Conservation (phyloP, 2,797 vertebrate species). For the Apodemus agrarius region DNA sequence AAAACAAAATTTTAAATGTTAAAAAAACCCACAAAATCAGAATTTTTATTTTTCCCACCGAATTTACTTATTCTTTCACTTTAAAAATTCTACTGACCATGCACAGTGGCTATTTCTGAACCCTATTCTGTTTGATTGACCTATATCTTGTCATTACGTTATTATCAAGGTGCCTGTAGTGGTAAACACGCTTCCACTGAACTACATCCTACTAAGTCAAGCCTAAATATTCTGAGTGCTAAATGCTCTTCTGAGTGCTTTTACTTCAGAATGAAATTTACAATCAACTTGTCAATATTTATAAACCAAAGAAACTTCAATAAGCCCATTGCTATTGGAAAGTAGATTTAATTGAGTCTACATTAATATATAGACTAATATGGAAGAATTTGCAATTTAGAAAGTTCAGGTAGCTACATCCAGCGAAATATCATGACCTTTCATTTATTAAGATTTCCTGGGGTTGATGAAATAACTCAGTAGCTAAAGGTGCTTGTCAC, state of each 20-base stretch:
- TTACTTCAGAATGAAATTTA: constrained; percentile 24
- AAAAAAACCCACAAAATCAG: not conserved
- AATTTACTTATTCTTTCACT: not conserved
- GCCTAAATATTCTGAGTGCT: not conserved
- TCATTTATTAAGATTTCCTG: not conserved
- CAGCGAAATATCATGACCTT: not conserved
- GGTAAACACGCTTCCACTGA: not conserved
- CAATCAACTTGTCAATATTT: not conserved
- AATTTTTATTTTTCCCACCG: not conserved
- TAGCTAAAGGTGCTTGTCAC: not conserved
- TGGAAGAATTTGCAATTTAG: not conserved
- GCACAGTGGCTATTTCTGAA: not conserved
- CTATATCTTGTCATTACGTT: not conserved
- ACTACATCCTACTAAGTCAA: not conserved
- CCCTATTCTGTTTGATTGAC: not conserved
- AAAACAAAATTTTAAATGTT: not conserved
- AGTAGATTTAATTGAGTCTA: not conserved
- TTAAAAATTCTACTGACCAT: not conserved
- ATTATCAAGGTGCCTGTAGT: not conserved
- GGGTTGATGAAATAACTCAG: not conserved
- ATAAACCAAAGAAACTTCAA: not conserved
- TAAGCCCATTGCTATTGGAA: not conserved
- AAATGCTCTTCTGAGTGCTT: not conserved
- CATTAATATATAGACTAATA: not conserved
- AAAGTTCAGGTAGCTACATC: not conserved